These are phyloP conservation scores for Strigops habroptila DNA, from an alignment of 2,113 vertebrate species.

Conservation along the genomic window DNA sequence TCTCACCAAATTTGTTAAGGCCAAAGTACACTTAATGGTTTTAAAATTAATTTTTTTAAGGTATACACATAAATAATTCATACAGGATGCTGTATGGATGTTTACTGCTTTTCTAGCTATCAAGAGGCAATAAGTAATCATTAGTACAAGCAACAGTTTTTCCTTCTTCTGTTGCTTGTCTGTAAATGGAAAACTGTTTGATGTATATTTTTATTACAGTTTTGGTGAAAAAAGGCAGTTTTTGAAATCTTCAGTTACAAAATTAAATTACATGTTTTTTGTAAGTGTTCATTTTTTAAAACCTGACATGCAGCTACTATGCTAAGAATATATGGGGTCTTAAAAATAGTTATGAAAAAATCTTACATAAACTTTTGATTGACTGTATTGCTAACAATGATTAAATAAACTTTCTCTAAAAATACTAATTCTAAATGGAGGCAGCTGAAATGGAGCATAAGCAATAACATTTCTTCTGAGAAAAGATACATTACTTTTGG, in stretches of 20 bases:
- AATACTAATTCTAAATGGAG: background rate
- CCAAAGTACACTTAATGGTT: background rate
- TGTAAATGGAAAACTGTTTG: background rate
- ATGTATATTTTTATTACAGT: background rate
- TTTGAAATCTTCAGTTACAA: background rate
- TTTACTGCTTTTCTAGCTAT: background rate
- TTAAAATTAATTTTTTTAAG: background rate
- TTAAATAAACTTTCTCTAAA: background rate
- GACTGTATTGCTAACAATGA: background rate
- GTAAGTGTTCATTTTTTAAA: background rate
- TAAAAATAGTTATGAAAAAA: background rate
- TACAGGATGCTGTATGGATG: background rate
- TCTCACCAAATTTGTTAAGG: background rate
- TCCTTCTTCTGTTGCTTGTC: background rate
- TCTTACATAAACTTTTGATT: background rate
- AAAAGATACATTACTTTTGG: background rate
- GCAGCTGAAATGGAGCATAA: background rate
- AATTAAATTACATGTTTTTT: background rate
- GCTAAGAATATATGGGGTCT: background rate
- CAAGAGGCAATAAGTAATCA: background rate
- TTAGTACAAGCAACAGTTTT: background rate
- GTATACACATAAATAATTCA: background rate
- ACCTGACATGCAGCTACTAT: background rate
- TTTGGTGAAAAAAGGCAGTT: background rate
- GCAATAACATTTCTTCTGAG: background rate